These are phyloP conservation scores for Andrena cerasifolii DNA, from an alignment of 1,140 invertebrate genomes.

Conservation along the genomic window DNA sequence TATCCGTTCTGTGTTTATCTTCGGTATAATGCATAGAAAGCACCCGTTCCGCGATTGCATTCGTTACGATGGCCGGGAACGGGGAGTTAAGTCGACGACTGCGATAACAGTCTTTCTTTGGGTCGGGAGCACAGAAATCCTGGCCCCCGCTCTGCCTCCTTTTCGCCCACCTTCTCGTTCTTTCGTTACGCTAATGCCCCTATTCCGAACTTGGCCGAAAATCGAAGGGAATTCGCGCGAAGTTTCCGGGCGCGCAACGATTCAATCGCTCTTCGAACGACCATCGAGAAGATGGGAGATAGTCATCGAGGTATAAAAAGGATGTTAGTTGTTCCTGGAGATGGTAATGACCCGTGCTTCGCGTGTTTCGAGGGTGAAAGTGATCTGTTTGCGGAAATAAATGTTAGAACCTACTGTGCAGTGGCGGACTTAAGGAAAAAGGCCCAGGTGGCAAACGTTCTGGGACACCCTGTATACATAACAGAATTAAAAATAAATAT, in stretches of 20 bases:
- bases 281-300: neutral
- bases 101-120: conserved; percentile 23
- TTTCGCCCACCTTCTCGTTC: neutral
- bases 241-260: neutral
- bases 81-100: neutral
- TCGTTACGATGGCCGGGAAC: neutral
- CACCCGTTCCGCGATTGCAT: conserved; percentile 15
- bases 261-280: neutral
- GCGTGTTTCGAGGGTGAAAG: neutral
- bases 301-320: too few relatives aligned
- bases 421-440: too few relatives aligned
- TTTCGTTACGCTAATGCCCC: neutral
- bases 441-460: too few relatives aligned
- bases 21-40: conserved; percentile 22
- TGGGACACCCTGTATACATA: too few relatives aligned
- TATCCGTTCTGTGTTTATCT: conserved; percentile 1
- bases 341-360: neutral
- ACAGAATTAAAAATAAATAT: too few relatives aligned
- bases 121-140: neutral
- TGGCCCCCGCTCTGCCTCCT: too few relatives aligned
- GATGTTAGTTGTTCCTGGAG: neutral
- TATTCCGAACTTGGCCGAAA: neutral
- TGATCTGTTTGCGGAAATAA: too few relatives aligned
- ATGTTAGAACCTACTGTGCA: too few relatives aligned
- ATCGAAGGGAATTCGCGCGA: neutral